phyloP scores from a whole-genome alignment of 2,888 invertebrate genomes.

The Agonopterix alstromeriana region DNA sequence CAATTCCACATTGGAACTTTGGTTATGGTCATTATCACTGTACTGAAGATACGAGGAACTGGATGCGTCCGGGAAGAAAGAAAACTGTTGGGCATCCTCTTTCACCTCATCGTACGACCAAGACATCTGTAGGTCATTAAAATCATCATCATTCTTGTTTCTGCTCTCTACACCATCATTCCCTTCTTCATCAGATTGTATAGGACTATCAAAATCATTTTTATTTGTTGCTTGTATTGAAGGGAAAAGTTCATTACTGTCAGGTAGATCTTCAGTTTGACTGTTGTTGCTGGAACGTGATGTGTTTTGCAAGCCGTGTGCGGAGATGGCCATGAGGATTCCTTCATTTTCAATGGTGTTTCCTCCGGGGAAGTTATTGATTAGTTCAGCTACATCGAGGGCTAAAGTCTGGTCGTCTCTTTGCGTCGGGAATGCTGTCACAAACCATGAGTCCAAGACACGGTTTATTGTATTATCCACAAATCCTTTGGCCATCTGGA shows the following conservation, averaged over 20 bases:
- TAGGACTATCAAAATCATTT: slow-evolving; percentile 26
- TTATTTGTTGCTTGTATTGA: slow-evolving; percentile 12
- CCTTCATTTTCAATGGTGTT: slow-evolving; percentile 82
- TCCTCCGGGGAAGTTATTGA: slow-evolving; percentile 72
- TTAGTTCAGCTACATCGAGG: slow-evolving; percentile 69
- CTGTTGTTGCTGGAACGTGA: slow-evolving; percentile 30
- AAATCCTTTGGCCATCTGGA: slow-evolving; percentile 78
- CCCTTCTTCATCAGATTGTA: slow-evolving; percentile 29
- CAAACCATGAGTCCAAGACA: slow-evolving; percentile 79
- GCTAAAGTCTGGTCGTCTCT: slow-evolving; percentile 49
- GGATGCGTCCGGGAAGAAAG: slow-evolving; percentile 35
- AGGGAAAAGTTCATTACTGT: too few relatives aligned
- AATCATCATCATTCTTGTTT: slow-evolving; percentile 12
- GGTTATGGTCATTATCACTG: slow-evolving; percentile 28
- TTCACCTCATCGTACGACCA: slow-evolving; percentile 33
- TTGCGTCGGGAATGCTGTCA: slow-evolving; percentile 57
- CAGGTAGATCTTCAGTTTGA: slow-evolving; percentile 4
- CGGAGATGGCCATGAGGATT: slow-evolving; percentile 84
- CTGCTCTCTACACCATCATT: slow-evolving; percentile 11
- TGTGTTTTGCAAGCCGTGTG: slow-evolving; percentile 79
- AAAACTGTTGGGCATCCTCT: slow-evolving; percentile 23
- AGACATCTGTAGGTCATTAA: slow-evolving; percentile 31
- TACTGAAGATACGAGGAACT: slow-evolving; percentile 35
- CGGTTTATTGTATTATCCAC: slow-evolving; percentile 83
- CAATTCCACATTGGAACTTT: slow-evolving; percentile 26